Conservation (phyloP, 1,140 invertebrate genomes). For the Aphaenogaster ashmeadi region DNA sequence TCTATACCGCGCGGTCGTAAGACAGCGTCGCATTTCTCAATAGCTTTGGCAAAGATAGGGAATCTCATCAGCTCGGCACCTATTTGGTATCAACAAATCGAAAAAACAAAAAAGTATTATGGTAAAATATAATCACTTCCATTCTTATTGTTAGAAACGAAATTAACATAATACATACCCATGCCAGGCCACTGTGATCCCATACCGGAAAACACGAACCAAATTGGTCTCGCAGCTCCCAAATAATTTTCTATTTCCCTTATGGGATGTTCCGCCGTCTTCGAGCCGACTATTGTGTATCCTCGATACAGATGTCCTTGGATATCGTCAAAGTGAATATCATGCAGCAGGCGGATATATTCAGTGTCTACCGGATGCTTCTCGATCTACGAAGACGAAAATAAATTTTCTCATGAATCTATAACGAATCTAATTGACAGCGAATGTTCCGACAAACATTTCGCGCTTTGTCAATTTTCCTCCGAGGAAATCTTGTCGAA, state of each 20-base stretch:
- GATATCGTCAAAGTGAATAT: conserved; percentile 87
- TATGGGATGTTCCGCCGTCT: conserved; percentile 34
- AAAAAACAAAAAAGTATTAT: conserved; percentile 65
- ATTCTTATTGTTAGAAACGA: neutral
- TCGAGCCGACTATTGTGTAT: conserved; percentile 86
- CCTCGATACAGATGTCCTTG: conserved; percentile 89
- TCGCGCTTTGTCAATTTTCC: neutral
- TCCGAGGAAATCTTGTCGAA: neutral
- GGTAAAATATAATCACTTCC: neutral
- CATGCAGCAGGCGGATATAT: conserved; percentile 87
- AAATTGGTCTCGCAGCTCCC: conserved; percentile 59
- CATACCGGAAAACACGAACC: conserved; percentile 77
- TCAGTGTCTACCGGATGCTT: conserved; percentile 88
- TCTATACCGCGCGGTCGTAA: conserved; percentile 89
- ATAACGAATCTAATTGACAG: neutral
- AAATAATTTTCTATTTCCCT: conserved; percentile 63
- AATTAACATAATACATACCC: conserved; percentile 54
- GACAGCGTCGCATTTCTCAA: conserved; percentile 88
- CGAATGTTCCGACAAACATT: neutral
- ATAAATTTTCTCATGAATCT: neutral
- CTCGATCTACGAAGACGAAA: conserved; percentile 75
- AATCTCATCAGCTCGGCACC: conserved; percentile 89
- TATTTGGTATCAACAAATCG: conserved; percentile 82
- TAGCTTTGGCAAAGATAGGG: conserved; percentile 90
- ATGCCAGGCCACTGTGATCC: conserved; percentile 74